phyloP scores from a whole-genome alignment of 2,888 invertebrate species.

The Invenusta paracnida region DNA sequence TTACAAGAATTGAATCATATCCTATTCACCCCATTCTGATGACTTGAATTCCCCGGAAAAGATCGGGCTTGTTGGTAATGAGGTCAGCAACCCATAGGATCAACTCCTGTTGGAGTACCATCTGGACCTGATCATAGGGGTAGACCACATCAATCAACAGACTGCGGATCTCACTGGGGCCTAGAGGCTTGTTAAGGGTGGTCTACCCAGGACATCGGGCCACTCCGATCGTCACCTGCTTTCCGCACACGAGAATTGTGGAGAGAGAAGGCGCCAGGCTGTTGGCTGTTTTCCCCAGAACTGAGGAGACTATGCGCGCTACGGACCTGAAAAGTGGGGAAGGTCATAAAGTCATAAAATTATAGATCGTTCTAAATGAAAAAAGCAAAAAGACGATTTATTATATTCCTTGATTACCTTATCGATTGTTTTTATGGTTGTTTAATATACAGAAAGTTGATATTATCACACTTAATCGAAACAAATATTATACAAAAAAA shows the following conservation, averaged over 20 bases:
- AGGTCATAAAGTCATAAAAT: neutral
- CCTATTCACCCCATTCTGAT: conserved; percentile 67
- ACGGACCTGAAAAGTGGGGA: conserved; percentile 65
- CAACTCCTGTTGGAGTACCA: conserved; percentile 85
- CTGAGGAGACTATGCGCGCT: conserved; percentile 86
- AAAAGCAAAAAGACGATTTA: neutral
- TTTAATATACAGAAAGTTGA: too few species aligned
- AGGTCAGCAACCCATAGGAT: conserved; percentile 86
- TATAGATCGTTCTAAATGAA: conserved; percentile 49
- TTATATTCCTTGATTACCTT: neutral
- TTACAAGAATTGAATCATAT: neutral
- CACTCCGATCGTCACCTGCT: conserved; percentile 89
- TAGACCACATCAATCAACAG: conserved; percentile 72
- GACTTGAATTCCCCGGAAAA: conserved; percentile 88
- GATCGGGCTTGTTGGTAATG: conserved; percentile 82
- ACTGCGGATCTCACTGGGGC: conserved; percentile 85
- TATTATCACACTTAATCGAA: too few species aligned
- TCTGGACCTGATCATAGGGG: conserved; percentile 77
- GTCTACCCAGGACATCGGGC: conserved; percentile 83
- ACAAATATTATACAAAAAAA: too few species aligned
- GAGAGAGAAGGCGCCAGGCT: conserved; percentile 97
- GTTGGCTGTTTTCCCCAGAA: conserved; percentile 88
- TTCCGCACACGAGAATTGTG: conserved; percentile 90
- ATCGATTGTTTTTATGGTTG: too few species aligned
- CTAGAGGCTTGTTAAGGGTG: conserved; percentile 94